phyloP scores from a whole-genome alignment of 1,140 invertebrate species.

The Scaptomyza pallida region DNA sequence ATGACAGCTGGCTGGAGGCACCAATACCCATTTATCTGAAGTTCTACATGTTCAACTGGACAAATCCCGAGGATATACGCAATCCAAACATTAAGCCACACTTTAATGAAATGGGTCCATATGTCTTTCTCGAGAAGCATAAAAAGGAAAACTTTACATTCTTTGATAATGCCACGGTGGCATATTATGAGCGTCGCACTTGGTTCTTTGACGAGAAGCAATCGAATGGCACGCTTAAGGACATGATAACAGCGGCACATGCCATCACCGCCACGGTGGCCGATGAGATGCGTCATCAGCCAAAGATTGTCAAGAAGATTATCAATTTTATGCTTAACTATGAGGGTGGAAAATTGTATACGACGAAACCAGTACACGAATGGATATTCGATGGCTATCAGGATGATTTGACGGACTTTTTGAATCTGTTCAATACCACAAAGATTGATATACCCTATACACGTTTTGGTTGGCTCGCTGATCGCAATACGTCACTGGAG shows the following conservation, averaged over 20 bases:
- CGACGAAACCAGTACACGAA: constrained; percentile 87
- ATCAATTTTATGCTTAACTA: constrained; percentile 85
- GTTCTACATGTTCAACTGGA: constrained; percentile 93
- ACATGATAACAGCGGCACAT: constrained; percentile 91
- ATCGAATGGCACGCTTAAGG: constrained; percentile 89
- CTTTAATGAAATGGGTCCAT: constrained; percentile 88
- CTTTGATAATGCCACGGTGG: constrained; percentile 91
- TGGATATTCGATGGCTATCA: constrained; percentile 91
- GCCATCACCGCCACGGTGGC: constrained; percentile 89
- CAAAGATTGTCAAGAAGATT: constrained; percentile 83
- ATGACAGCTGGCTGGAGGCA: constrained; percentile 89
- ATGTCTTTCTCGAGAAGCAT: constrained; percentile 87
- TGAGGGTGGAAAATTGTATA: constrained; percentile 85
- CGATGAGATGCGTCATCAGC: constrained; percentile 85
- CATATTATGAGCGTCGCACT: constrained; percentile 90
- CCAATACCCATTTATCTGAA: constrained; percentile 91
- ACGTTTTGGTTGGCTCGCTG: constrained; percentile 92
- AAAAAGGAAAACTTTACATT: constrained; percentile 87
- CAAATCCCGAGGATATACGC: constrained; percentile 88
- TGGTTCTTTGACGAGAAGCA: constrained; percentile 90
- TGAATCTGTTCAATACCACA: constrained; percentile 85
- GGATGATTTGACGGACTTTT: constrained; percentile 87
- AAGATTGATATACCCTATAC: constrained; percentile 87
- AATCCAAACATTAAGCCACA: constrained; percentile 86
- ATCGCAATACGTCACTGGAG: constrained; percentile 88